phyloP scores from a whole-genome alignment of 1,140 invertebrate species.

The Rhagoletis zephyria region DNA sequence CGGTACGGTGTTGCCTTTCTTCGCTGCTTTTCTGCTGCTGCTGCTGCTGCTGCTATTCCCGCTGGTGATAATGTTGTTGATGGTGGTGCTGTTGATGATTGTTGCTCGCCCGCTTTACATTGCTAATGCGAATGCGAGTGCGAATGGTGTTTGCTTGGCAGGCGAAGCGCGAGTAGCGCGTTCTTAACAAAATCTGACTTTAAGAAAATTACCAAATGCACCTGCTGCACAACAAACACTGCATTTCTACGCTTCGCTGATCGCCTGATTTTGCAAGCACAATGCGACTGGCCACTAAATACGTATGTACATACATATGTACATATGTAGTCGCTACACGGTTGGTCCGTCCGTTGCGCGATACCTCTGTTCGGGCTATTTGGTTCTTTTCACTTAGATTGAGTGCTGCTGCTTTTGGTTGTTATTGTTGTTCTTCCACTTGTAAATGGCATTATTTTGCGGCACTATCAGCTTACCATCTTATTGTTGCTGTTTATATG shows the following conservation, averaged over 20 bases:
- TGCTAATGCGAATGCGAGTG: neutral
- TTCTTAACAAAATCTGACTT: neutral
- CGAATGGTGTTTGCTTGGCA: neutral
- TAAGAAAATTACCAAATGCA: neutral
- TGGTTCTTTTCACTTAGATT: neutral
- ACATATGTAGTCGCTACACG: neutral
- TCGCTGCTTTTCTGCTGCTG: neutral
- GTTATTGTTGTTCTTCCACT: constrained; percentile 6
- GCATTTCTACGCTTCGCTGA: constrained; percentile 20
- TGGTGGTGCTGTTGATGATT: constrained; percentile 24
- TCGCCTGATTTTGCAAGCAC: neutral
- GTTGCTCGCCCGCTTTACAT: constrained; percentile 31
- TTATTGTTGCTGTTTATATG: neutral
- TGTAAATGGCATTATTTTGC: constrained; percentile 15
- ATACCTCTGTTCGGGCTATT: neutral
- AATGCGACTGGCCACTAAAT: neutral
- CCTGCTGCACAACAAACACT: constrained; percentile 1
- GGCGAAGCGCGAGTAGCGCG: neutral
- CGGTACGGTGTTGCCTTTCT: neutral
- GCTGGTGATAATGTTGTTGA: neutral
- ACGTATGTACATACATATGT: too few relatives aligned
- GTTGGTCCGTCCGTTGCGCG: neutral
- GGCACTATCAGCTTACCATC: constrained; percentile 44
- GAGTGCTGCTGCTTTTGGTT: neutral
- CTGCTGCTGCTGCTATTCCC: neutral